phyloP scores from a whole-genome alignment of 1,140 invertebrate genomes.

The Cataglyphis hispanica region DNA sequence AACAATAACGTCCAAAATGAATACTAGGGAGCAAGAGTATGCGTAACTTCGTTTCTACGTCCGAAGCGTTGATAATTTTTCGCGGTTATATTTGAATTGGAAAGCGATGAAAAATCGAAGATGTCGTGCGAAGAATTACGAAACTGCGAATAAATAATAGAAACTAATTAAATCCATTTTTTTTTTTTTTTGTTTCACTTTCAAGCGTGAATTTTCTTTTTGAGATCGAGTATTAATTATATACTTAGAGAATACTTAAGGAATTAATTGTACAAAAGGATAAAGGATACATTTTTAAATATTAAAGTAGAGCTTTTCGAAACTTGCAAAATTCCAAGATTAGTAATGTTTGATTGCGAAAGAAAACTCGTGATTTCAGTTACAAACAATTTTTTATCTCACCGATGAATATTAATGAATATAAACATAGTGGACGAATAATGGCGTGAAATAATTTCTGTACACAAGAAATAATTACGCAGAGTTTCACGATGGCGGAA shows the following conservation, averaged over 20 bases:
- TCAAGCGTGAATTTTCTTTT: not conserved
- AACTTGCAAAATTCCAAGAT: not conserved
- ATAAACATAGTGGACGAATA: slow-evolving; percentile 16
- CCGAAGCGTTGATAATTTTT: not conserved
- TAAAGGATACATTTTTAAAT: not conserved
- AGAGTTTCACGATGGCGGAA: slow-evolving; percentile 50
- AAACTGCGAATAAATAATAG: slow-evolving; percentile 22
- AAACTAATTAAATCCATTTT: not conserved
- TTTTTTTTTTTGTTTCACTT: not conserved
- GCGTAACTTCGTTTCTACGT: not conserved
- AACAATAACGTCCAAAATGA: not conserved
- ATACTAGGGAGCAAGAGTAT: too few species aligned
- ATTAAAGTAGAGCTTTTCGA: not conserved
- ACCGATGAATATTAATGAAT: slow-evolving; percentile 31
- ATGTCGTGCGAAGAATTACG: not conserved
- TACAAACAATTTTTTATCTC: not conserved
- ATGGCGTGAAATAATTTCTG: slow-evolving; percentile 3
- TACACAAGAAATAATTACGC: slow-evolving; percentile 7
- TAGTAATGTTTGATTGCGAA: not conserved
- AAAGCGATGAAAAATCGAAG: not conserved
- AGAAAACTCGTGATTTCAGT: not conserved
- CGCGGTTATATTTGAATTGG: not conserved
- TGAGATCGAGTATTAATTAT: not conserved
- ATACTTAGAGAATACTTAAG: not conserved
- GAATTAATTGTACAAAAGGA: not conserved